Evolutionary conservation across 2,113 vertebrate species (phyloP).

Genomic region (Pristiophorus japonicus): DNA sequence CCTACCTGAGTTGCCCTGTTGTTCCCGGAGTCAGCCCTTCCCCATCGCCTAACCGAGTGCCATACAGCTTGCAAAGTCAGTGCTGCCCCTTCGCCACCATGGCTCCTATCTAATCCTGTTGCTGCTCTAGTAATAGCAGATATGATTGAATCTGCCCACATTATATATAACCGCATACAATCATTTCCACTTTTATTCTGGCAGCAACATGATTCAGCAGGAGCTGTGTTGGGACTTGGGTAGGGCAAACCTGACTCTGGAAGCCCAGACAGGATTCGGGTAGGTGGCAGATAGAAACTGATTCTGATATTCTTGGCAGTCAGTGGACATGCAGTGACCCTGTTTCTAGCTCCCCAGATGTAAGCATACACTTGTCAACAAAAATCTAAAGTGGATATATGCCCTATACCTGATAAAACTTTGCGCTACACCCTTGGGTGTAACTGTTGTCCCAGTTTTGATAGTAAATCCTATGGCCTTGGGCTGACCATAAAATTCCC

Average conservation of each 20-base stretch:
- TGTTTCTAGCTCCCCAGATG: neutral
- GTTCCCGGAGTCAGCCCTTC: neutral
- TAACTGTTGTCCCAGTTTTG: neutral
- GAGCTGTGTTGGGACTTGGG: neutral
- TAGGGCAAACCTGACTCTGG: neutral
- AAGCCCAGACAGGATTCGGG: neutral
- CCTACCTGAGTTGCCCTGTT: neutral
- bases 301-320: neutral
- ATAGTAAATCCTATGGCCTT: neutral
- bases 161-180: neutral
- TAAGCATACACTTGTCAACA: neutral
- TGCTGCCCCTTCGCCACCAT: neutral
- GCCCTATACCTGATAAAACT: neutral
- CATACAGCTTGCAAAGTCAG: too few relatives aligned
- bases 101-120: neutral
- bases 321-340: neutral
- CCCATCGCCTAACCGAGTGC: too few relatives aligned
- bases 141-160: neutral
- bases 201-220: neutral
- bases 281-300: neutral
- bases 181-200: neutral
- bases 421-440: neutral
- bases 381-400: neutral
- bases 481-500: neutral
- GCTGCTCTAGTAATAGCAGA: neutral